Percentiles rank a stretch among this genome's conserved stretches.
These are phyloP conservation scores for Nycticebus coucang DNA, from an alignment of 2,113 vertebrate genomes.

Conservation along the genomic window DNA sequence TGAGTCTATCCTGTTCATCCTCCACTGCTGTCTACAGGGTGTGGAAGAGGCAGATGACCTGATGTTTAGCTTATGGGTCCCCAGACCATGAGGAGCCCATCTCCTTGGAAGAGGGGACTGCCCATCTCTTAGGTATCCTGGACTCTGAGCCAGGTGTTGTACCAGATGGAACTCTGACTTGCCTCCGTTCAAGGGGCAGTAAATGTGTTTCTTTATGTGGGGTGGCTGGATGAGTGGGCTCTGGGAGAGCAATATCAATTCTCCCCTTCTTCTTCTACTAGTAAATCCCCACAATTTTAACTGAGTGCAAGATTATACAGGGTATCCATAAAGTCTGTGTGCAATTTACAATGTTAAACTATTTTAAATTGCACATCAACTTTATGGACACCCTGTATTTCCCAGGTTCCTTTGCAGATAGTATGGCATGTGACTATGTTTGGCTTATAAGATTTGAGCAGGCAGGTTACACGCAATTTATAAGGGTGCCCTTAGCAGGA, in stretches of 20 bases:
- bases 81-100: not conserved
- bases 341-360: no score
- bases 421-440: not conserved
- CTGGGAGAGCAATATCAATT: not conserved
- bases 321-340: no score
- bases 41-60: not conserved
- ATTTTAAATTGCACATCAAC: no score
- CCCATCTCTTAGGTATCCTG: not conserved
- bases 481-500: not conserved
- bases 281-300: not conserved
- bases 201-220: not conserved
- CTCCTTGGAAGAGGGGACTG: not conserved
- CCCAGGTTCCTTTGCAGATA: slow-evolving; percentile 37
- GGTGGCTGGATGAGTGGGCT: not conserved
- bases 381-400: not conserved
- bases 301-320: not conserved
- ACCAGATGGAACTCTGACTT: not conserved
- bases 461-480: not conserved
- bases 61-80: not conserved
- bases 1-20: not conserved
- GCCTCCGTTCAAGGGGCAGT: not conserved
- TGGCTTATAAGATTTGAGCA: slow-evolving; percentile 5
- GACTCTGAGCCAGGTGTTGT: not conserved
- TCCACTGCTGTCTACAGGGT: not conserved
- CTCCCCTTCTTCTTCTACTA: not conserved